A percentile compares a stretch with the other conserved stretches of the same genome.
Conservation (phyloP, 2,888 invertebrate genomes). For the Agrochola lota region DNA sequence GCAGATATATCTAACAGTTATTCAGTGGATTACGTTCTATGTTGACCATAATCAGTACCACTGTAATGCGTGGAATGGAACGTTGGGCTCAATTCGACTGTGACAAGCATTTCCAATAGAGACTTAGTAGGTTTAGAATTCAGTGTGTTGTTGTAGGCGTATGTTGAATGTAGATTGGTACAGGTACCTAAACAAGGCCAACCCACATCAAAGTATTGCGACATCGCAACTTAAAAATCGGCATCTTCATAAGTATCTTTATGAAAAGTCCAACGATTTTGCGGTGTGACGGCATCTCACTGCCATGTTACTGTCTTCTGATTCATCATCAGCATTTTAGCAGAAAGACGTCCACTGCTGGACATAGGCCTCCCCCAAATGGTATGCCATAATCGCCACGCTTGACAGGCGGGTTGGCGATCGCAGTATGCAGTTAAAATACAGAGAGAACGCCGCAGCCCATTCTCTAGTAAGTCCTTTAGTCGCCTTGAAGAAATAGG, state of each 20-base stretch:
- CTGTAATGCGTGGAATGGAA: conserved; percentile 62
- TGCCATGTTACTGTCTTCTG: not conserved
- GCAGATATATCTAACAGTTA: conserved; percentile 5
- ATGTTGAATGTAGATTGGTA: not conserved
- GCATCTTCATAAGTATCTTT: not conserved
- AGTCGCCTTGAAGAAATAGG: no score
- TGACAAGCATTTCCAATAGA: conserved; percentile 57
- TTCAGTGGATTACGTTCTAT: conserved; percentile 37
- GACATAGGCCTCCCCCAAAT: no score
- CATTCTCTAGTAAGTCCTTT: no score
- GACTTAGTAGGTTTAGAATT: not conserved
- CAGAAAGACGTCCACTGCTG: no score
- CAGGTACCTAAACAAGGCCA: not conserved
- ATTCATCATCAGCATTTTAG: no score
- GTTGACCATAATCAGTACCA: conserved; percentile 46
- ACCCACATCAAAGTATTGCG: not conserved
- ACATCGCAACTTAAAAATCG: not conserved
- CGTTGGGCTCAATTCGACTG: conserved; percentile 69
- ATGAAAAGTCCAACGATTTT: not conserved
- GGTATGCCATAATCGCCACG: no score
- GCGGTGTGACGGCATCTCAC: no score
- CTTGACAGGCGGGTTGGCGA: no score
- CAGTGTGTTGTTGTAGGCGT: not conserved
- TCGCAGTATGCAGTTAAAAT: no score
- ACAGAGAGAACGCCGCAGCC: no score